phyloP scores from a whole-genome alignment of 1,140 invertebrate species.

The Branchinecta lynchi region DNA sequence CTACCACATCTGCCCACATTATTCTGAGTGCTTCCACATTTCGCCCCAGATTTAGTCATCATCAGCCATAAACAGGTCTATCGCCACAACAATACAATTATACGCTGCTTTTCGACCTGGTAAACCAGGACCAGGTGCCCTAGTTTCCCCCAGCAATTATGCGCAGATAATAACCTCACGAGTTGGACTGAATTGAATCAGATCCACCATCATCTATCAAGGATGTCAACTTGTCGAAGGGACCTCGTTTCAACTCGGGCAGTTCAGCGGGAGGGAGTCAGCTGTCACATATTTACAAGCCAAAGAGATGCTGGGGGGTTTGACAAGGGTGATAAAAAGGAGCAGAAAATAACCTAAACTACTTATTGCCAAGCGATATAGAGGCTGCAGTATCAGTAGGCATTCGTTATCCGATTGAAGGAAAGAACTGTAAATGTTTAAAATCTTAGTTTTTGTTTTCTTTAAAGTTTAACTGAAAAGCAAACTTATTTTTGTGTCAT shows the following conservation, averaged over 20 bases:
- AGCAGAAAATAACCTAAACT: too few relatives aligned
- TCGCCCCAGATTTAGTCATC: background rate
- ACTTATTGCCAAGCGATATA: too few relatives aligned
- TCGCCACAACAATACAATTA: background rate
- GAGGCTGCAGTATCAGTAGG: too few relatives aligned
- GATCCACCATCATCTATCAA: background rate
- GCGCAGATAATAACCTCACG: background rate
- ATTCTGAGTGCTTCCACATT: too few relatives aligned
- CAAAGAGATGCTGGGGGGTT: background rate
- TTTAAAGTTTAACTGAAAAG: too few relatives aligned
- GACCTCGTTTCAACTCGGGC: background rate
- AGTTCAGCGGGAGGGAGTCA: background rate
- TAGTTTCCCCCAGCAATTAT: conserved; percentile 11
- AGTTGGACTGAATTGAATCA: conserved; percentile 3
- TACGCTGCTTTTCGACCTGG: background rate
- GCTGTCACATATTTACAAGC: background rate
- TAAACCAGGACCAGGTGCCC: background rate
- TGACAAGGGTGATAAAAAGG: too few relatives aligned
- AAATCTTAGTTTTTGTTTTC: too few relatives aligned
- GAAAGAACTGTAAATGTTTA: too few relatives aligned
- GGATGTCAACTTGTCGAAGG: background rate
- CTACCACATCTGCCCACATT: too few relatives aligned
- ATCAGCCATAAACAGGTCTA: background rate
- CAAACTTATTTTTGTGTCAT: too few relatives aligned
- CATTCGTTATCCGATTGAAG: too few relatives aligned